Percentiles rank a stretch among this genome's conserved stretches.
These are phyloP conservation scores for Squalus acanthias DNA, from an alignment of 2,797 vertebrate genomes.

Conservation along the genomic window DNA sequence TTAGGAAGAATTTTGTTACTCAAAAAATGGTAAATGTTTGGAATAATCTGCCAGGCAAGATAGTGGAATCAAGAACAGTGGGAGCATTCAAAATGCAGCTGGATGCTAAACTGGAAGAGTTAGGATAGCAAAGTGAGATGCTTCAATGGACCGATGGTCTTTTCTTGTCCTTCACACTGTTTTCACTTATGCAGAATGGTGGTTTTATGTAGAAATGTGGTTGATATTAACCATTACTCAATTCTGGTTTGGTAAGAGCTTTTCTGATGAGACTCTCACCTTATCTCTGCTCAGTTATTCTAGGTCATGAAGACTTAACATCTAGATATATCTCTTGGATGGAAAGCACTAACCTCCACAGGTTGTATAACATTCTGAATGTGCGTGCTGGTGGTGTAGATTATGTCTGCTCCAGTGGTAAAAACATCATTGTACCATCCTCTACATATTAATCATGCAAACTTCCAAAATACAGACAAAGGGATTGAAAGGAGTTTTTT, in stretches of 20 bases:
- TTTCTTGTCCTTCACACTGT: not conserved
- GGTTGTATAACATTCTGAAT: not conserved
- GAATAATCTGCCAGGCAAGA: not conserved
- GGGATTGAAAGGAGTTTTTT: not conserved
- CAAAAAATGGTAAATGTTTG: not conserved
- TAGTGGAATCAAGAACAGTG: not conserved
- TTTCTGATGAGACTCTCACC: not conserved
- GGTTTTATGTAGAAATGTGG: not conserved
- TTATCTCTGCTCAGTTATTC: not conserved
- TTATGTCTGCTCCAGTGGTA: not conserved
- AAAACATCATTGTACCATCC: not conserved
- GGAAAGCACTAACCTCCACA: not conserved
- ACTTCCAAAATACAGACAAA: not conserved
- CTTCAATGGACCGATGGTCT: not conserved
- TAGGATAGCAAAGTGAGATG: not conserved
- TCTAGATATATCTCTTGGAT: not conserved
- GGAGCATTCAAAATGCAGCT: not conserved
- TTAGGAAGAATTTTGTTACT: not conserved
- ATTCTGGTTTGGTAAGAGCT: not conserved
- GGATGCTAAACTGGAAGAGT: not conserved
- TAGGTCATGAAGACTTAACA: not conserved
- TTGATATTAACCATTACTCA: not conserved
- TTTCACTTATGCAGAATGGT: not conserved
- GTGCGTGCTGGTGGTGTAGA: not conserved
- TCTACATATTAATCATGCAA: not conserved